Base-by-base conservation (phyloP, 2,888 invertebrate genomes). In the Caenorhabditis parvicauda region DNA sequence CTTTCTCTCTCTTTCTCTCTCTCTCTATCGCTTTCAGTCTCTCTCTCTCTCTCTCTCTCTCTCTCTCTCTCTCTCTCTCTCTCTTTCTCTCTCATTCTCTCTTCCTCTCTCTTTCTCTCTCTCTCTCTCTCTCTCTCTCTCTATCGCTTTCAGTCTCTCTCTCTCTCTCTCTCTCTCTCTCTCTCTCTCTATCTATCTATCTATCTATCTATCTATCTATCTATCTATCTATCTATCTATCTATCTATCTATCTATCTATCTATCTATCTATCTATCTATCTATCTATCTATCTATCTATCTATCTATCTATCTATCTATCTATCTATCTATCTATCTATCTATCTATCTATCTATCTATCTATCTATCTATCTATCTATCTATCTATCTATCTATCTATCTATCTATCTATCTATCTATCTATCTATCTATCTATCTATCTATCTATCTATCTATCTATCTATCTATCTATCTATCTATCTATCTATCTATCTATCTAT, bases 111-210 rank as follows among this genome's bases (percentile, higher is more conserved):
- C 17, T 37, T 29, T 32, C 42, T 48, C 48, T 42, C 56, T 43
- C 43, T 29, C 24, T 49, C 51, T 51, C 50, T 48, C 47, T 19
- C 43, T 27, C 17, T 27, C 45, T 46, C 41, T 44, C 48, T 44
- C 49, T 56, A 56, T 56, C 56, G 51, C 46, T 56, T 45, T 45
- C 51, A 56, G 50, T 51, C 51, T 29, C 45, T 45, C 45, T 43
- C 45, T 14, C 22, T n/a, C 14, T 41, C 47, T 37, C 44, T 47
- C 25, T 17, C 38, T 50, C 41, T 21, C 28, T 35, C 3, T 47
- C 35, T 51, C 53, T 58, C 58, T 46, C 50, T 50, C 51, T 50
- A 52, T 53, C 53, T 12, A 48, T 52, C 58, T 58, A 52, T 50
- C 51, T 58, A 52, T 50, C 46, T 50, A 48, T 48, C 44, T 50